Evolutionary conservation across 1,140 invertebrate species (phyloP), one percentile per base, ranked within the genome.

Genomic region (Anoplophora glabripennis): DNA sequence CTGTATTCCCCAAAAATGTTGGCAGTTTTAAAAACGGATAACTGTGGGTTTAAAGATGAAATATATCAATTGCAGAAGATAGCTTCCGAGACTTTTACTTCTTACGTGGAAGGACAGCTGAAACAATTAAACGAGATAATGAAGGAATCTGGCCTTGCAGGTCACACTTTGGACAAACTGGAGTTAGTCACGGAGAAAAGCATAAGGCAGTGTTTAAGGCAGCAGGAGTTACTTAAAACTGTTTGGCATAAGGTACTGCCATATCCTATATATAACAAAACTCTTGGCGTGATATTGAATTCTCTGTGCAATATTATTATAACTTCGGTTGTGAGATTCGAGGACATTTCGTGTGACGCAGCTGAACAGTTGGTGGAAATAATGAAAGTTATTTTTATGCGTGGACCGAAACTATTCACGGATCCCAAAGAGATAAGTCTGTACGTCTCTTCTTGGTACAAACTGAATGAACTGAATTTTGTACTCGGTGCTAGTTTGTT

Each of bases 221-320:
- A 94, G 74, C 77, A 96, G 53, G 86, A 89, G 70, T 78, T 94
- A 55, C 75, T 97, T 1, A 89, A 90, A 78, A 91, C 89, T 57
- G 88, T 95, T 0, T 96, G 93, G 93, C 79, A 86, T 41, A 79
- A 76, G 63, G 77, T 81, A 4, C 59, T 81, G 46, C 70, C 78
- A 0, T 73, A 78, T 46, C 60, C 68, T 0, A 63, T 75, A 5
- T 81, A 80, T 59, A 80, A 78, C 44, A 71, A 67, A 59, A 76
- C 72, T 14, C 72, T 81, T 9, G 78, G 75, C 2, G 65, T 69
- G 34, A 68, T 81, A 4, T 53, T 81, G 17, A 72, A 79, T 48
- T 66, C 70, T 34, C 76, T 83, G 34, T 72, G 80, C 17, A 77
- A 78, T n/a, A 75, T 76, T 66, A 58, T 83, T 9, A 77, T 81